Base-by-base conservation (phyloP, 30 jellyfish, hydroid and myxozoan species). In the Turritopsis dohrnii region DNA sequence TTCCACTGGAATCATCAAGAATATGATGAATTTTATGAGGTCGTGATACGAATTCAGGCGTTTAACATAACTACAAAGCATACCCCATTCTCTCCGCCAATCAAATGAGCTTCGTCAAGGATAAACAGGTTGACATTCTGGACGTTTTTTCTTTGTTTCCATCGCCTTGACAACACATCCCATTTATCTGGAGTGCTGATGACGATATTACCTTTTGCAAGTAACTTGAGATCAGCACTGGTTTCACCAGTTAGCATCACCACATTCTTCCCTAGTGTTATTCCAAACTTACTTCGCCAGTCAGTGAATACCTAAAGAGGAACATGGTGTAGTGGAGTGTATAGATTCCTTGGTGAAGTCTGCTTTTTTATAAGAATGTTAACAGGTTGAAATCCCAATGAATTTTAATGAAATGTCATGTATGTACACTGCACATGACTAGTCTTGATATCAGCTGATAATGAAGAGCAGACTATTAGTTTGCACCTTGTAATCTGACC, bases 1-100 rank as follows among this genome's bases (percentile, higher is more conserved):
- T n/a, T n/a, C n/a, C n/a, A n/a, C n/a, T n/a, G n/a, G n/a, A n/a
- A n/a, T n/a, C n/a, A n/a, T n/a, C n/a, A n/a, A n/a, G n/a, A n/a
- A n/a, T n/a, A n/a, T n/a, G n/a, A n/a, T n/a, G n/a, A n/a, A n/a
- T n/a, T n/a, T n/a, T n/a, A n/a, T n/a, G n/a, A 41, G 13, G 13
- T 41, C 60, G 13, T 41, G 60, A 13, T 13, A 1, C 9, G 60
- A 1, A 41, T 41, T 41, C 5, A 41, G 9, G 5, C 60, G 60
- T 41, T n/a, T n/a, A n/a, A 18, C 21, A 25, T 16, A 52, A 72
- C 0, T 0, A 41, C 13, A 41, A 60, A 13, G 65, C 82, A 5
- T 88, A 92, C 98, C 92, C 99, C 99, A 74, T 84, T 94, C 30
- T 87, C 96, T 28, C 97, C 99, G 53, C 97, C 97, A 84, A 94